Evolutionary conservation across 2,797 vertebrate species (phyloP), one percentile per base, ranked within the genome.

Genomic region (Cyclura pinguis): DNA sequence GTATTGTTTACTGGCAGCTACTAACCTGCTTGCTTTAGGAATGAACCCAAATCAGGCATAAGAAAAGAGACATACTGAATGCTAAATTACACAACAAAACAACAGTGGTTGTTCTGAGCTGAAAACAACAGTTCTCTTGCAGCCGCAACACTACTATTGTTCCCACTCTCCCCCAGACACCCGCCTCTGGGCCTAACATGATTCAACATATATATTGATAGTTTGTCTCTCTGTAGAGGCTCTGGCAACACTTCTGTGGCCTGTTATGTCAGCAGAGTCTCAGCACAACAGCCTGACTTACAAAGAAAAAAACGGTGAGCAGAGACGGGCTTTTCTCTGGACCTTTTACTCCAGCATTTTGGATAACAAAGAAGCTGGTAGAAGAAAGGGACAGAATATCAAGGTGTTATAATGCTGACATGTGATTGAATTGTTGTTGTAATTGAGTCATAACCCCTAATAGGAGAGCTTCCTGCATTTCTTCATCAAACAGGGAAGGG

Each of bases 381-480:
- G 32, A 69, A 13, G 77, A 35, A n/a, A 57, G n/a, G 16, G 10
- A 6, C 12, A 76, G 29, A 62, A 38, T 47, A 24, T 47, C 62
- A 76, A 89, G 35, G 16, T 73, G 27, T 27, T 76, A 27, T n/a
- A 52, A 72, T 55, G n/a, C n/a, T 69, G 77, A 69, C 20, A 24
- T 80, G 20, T 1, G 59, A 35, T 80, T 69, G 24, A 89, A 89
- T 83, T 47, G 52, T 20, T 32, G 35, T 32, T 73, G 64, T 24
- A 85, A 57, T 50, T 42, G 76, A 72, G 59, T 85, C 76, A 85
- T 85, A 55, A 72, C 35, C 50, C 42, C 62, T 59, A 90, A 80
- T 20, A 85, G 35, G 29, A 42, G 13, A 77, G 27, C 18, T 80
- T 85, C 83, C n/a, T 89, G 38, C 64, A 80, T 57, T 73, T 86